Evolutionary conservation across 1,140 invertebrate genomes (phyloP), one percentile per base, ranked within the genome.

Genomic region (Tetramorium parvispinum): DNA sequence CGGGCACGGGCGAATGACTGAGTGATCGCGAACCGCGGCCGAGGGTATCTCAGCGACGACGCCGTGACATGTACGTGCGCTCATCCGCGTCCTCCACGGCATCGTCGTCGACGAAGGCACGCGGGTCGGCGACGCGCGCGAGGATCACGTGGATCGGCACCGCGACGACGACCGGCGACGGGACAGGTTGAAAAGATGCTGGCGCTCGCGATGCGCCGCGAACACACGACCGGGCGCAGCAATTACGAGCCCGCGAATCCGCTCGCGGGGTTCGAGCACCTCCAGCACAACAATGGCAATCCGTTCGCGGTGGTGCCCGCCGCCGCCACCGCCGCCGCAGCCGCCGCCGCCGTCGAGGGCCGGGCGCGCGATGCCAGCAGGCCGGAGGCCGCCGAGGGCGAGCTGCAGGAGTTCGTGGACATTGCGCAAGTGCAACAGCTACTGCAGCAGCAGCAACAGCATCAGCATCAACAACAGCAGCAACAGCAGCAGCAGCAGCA

Each of bases 201-300:
- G 94, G 94, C 94, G 91, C 94, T 94, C 92, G 94, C 94, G 91
- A 95, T 95, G 94, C 94, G 94, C 93, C 94, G 94, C 93, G 94
- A 95, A 95, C 94, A 94, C 87, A 94, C 94, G 90, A 94, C 94
- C 90, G 94, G 94, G 93, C 94, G 94, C 90, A 92, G 89, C 91
- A 93, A 93, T 92, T 94, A 94, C 92, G 94, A 95, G 83, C 93
- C 94, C 79, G 86, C 93, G 71, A 94, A 94, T 90, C 91, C 94
- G 82, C 92, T 94, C 61, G 93, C 91, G 86, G 94, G 93, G 27
- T 94, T 94, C 89, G 94, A 94, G 21, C 94, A 95, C 88, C 89
- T 95, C 53, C 94, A 95, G 85, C 94, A 93, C 76, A 87, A 90
- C 86, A 91, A 40, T 53, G 93, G 94, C 85, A 92, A 93, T 32